Percentiles rank a stretch among this genome's conserved stretches.
These are phyloP conservation scores for Microctonus brassicae DNA, from an alignment of 2,888 invertebrate genomes.

Conservation along the genomic window DNA sequence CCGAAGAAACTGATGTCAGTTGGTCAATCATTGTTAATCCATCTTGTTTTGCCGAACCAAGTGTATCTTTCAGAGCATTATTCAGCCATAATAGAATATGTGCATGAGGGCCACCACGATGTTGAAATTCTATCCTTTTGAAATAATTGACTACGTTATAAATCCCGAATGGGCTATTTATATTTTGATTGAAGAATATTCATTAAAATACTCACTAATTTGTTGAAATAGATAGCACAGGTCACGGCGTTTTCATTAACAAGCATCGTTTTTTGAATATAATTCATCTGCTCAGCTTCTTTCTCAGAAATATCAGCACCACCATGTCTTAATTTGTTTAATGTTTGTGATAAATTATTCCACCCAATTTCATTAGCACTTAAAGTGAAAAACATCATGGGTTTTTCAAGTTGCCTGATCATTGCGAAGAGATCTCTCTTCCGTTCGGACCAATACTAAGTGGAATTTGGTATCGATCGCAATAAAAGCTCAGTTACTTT, in stretches of 20 bases:
- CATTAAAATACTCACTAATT: background rate
- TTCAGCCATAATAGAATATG: background rate
- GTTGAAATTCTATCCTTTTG: background rate
- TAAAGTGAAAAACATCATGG: background rate
- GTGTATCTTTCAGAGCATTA: background rate
- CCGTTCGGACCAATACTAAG: slow-evolving; percentile 57
- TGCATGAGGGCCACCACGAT: background rate
- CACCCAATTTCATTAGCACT: background rate
- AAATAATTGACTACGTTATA: background rate
- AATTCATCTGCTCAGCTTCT: background rate
- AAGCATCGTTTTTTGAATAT: background rate
- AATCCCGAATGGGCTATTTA: background rate
- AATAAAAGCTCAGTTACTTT: slow-evolving; percentile 61
- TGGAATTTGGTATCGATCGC: slow-evolving; percentile 62
- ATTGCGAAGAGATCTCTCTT: too few species aligned
- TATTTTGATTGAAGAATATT: background rate
- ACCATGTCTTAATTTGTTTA: background rate
- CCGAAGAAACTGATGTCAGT: background rate
- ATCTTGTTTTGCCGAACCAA: background rate
- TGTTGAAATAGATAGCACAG: too few species aligned
- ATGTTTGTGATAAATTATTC: background rate
- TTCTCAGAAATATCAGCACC: background rate
- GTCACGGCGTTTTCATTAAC: background rate
- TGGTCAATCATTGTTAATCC: background rate
- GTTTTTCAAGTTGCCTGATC: too few species aligned